phyloP scores from a whole-genome alignment of 1,140 invertebrate species.

The Drosophila persimilis region DNA sequence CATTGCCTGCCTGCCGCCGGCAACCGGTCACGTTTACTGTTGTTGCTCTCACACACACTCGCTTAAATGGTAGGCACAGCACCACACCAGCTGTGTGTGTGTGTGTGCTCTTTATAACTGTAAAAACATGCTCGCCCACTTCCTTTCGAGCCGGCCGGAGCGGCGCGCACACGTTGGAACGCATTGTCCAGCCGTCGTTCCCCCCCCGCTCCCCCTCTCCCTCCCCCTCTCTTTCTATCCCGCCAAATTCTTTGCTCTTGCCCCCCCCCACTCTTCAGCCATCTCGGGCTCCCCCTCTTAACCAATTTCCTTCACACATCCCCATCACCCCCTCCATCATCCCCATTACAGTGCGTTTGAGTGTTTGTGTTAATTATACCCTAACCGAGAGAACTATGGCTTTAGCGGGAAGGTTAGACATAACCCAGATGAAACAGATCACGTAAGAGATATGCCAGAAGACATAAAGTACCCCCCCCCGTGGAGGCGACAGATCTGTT shows the following conservation, averaged over 20 bases:
- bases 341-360: not conserved
- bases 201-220: slow-evolving; percentile 14
- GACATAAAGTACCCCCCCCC: too few species aligned
- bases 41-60: slow-evolving; percentile 5
- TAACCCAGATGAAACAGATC: too few species aligned
- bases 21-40: slow-evolving; percentile 72
- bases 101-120: slow-evolving; percentile 74
- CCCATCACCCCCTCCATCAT: too few species aligned
- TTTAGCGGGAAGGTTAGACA: too few species aligned
- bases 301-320: too few species aligned
- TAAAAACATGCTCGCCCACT: slow-evolving; percentile 80
- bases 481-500: too few species aligned
- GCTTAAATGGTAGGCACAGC: slow-evolving; percentile 7
- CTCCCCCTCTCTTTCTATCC: slow-evolving; percentile 16
- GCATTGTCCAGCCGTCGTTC: slow-evolving; percentile 39
- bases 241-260: too few species aligned
- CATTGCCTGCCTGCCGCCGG: slow-evolving; percentile 40
- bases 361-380: slow-evolving; percentile 57
- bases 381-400: too few species aligned
- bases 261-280: too few species aligned
- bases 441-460: too few species aligned
- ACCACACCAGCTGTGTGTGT: slow-evolving; percentile 67
- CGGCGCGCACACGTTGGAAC: slow-evolving; percentile 5
- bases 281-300: too few species aligned
- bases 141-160: slow-evolving; percentile 48